A percentile compares a stretch with the other conserved stretches of the same genome.
Conservation (phyloP, 2,797 vertebrate species). For the Gymnocypris eckloni region DNA sequence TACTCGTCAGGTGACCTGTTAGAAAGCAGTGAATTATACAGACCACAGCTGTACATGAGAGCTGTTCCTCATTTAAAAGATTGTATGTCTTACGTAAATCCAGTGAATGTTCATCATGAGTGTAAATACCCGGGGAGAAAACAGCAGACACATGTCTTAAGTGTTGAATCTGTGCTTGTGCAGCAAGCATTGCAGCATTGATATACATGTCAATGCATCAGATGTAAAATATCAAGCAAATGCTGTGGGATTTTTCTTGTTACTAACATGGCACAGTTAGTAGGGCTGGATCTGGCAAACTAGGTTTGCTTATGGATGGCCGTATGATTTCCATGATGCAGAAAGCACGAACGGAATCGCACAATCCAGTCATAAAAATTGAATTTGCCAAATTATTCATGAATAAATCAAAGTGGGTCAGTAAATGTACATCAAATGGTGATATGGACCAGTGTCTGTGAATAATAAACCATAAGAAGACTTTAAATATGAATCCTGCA, state of each 20-base stretch:
- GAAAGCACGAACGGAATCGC: not conserved
- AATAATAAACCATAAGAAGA: no score
- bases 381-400: no score
- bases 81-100: not conserved
- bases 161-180: not conserved
- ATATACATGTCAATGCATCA: not conserved
- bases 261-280: not conserved
- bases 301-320: not conserved
- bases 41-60: not conserved
- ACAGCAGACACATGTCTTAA: not conserved
- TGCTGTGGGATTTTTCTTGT: not conserved
- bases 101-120: not conserved
- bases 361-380: not conserved
- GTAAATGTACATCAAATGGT: no score
- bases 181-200: no score
- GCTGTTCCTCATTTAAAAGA: not conserved
- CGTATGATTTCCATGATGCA: not conserved
- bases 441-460: no score
- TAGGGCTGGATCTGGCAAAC: not conserved
- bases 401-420: not conserved
- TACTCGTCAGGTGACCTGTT: conserved; percentile 40
- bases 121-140: not conserved
- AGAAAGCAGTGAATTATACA: not conserved
- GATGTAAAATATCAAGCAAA: not conserved
- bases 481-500: no score